Conservation (phyloP, 2,888 invertebrate genomes). For the Cephus sareptanus region DNA sequence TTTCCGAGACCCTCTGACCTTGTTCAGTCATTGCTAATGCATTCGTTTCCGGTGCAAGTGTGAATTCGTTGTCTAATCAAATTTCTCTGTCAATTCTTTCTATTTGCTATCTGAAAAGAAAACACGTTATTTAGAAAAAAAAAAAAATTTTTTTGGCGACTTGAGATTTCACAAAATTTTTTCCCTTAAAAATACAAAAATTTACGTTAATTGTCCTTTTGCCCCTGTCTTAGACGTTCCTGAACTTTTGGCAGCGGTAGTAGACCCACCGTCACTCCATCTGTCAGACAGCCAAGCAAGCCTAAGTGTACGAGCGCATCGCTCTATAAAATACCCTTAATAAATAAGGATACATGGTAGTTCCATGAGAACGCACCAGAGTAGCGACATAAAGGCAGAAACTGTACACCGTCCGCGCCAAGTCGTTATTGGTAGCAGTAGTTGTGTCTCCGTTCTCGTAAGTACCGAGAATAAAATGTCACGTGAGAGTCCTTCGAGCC, state of each 20-base stretch:
- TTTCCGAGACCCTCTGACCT: neutral
- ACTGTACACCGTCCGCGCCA: neutral
- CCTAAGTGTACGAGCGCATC: neutral
- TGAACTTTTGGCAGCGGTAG: neutral
- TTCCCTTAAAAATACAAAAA: neutral
- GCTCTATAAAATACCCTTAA: neutral
- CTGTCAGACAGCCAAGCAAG: neutral
- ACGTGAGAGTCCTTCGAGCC: neutral
- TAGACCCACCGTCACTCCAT: neutral
- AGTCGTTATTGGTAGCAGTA: neutral
- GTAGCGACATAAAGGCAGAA: neutral
- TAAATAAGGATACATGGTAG: neutral
- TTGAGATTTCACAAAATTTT: neutral
- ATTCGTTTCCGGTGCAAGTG: neutral
- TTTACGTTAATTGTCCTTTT: neutral
- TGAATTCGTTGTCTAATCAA: neutral
- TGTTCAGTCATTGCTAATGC: neutral
- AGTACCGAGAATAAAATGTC: neutral
- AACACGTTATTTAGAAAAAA: neutral
- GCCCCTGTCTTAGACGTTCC: neutral
- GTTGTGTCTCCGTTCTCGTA: neutral
- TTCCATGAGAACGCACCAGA: neutral
- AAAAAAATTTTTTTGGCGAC: too few species aligned
- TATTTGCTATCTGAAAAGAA: neutral
- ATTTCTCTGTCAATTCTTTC: slow-evolving; percentile 4